Percentiles rank a stretch among this genome's conserved stretches.
These are phyloP conservation scores for Alosa alosa DNA, from an alignment of 2,113 vertebrate genomes.

Conservation along the genomic window DNA sequence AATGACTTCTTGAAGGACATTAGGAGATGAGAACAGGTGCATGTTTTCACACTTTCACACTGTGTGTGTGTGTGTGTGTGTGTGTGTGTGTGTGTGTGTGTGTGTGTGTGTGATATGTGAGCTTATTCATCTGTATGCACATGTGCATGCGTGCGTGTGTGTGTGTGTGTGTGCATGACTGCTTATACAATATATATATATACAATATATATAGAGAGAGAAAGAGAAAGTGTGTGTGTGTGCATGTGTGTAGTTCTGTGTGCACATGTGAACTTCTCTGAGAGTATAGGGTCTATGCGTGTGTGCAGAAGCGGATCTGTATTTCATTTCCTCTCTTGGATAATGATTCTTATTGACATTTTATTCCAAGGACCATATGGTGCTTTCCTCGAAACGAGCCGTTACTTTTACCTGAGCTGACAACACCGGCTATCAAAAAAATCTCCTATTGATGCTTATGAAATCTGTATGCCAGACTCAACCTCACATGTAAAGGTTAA, in stretches of 20 bases:
- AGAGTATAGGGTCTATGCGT: background rate
- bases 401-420: background rate
- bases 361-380: background rate
- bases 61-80: background rate
- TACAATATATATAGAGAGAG: no score
- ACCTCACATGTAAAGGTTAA: constrained; percentile 1
- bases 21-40: background rate
- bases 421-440: background rate
- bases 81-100: no score
- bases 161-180: background rate
- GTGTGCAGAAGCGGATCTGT: constrained; percentile 5
- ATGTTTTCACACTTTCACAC: background rate
- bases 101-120: no score
- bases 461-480: background rate
- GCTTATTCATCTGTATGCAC: no score
- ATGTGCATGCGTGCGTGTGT: no score
- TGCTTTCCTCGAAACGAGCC: background rate
- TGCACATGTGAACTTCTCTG: background rate
- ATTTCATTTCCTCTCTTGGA: background rate
- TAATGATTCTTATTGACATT: background rate
- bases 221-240: background rate
- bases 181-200: no score
- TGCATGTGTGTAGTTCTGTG: background rate
- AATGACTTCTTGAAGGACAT: background rate
- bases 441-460: background rate